phyloP scores from a whole-genome alignment of 2,797 vertebrate species.

The Heteromormyrus szaboi region DNA sequence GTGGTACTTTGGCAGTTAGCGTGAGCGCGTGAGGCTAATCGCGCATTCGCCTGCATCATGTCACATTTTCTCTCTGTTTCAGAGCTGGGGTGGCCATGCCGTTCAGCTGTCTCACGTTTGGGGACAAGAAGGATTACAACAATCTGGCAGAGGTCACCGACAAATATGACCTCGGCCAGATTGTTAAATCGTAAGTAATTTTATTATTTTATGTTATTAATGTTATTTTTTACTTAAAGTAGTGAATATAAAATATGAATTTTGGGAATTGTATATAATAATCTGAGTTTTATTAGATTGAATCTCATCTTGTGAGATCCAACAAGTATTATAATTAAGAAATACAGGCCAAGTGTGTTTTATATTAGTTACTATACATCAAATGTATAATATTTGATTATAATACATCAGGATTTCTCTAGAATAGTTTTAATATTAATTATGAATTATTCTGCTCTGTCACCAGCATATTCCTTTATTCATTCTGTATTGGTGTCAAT shows the following conservation, averaged over 20 bases:
- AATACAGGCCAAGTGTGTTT: background rate
- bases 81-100: constrained; percentile 80
- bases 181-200: constrained; percentile 91
- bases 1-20: background rate
- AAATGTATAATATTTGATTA: background rate
- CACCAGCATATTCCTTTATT: background rate
- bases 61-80: background rate
- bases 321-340: background rate
- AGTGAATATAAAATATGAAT: background rate
- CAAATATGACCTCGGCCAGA: constrained; percentile 97
- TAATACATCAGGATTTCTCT: background rate
- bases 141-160: constrained; percentile 93
- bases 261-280: background rate
- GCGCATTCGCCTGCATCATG: background rate
- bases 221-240: background rate
- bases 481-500: background rate
- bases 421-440: background rate
- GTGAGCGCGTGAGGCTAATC: background rate
- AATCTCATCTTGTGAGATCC: background rate
- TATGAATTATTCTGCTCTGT: background rate
- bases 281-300: background rate
- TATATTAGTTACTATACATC: background rate
- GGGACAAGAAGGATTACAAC: constrained; percentile 97
- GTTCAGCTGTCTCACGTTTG: constrained; percentile 94
- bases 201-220: no score